These are phyloP conservation scores for Lepisosteus oculatus DNA, from an alignment of 2,113 vertebrate species.

Conservation along the genomic window DNA sequence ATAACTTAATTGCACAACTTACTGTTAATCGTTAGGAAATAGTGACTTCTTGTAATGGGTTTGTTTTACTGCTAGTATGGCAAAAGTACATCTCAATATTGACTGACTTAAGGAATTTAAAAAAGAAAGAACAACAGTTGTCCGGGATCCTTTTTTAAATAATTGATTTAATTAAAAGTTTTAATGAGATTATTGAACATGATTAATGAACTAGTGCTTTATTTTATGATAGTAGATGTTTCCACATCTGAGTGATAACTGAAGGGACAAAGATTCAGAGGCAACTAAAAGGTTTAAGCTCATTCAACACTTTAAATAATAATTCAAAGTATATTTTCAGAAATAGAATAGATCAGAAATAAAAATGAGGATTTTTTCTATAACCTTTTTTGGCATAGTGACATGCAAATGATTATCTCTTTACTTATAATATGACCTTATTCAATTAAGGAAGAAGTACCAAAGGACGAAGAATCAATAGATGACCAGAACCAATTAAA, in stretches of 20 bases:
- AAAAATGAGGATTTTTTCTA: constrained; percentile 31
- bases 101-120: constrained; percentile 3
- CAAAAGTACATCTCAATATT: constrained; percentile 2
- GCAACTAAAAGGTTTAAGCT: constrained; percentile 2
- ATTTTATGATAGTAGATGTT: constrained; percentile 44
- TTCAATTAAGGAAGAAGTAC: constrained; percentile 46
- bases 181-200: constrained; percentile 59
- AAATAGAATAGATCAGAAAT: constrained; percentile 18
- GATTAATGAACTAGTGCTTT: constrained; percentile 47
- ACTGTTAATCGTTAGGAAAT: constrained; percentile 3
- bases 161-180: constrained; percentile 59
- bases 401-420: constrained; percentile 40
- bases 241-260: background rate
- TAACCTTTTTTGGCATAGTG: constrained; percentile 35
- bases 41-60: background rate
- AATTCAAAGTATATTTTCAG: constrained; percentile 5
- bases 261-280: constrained; percentile 5
- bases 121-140: constrained; percentile 17
- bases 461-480: constrained; percentile 54
- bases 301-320: constrained; percentile 39
- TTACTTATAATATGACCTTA: constrained; percentile 53
- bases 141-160: constrained; percentile 44
- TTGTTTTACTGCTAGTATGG: background rate
- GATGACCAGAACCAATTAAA: constrained; percentile 65
- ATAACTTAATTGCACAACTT: background rate